Percentiles rank a stretch among this genome's conserved stretches.
Evolutionary conservation across 2,113 vertebrate genomes (phyloP).

Genomic region (Merops nubicus): DNA sequence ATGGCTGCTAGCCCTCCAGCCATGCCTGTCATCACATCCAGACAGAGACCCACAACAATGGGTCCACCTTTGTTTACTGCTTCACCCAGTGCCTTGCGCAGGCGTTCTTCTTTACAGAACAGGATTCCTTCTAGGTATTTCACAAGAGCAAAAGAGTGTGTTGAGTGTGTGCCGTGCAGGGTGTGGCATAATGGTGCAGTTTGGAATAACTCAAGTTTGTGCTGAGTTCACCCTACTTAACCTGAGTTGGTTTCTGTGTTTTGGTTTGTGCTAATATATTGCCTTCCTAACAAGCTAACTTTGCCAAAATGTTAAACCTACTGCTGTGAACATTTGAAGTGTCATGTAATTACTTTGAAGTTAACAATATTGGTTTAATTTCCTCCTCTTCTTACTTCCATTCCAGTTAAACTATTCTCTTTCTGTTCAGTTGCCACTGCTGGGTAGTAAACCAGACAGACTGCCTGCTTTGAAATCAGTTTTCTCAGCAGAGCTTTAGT

Average conservation of each 20-base stretch:
- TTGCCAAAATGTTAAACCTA: background rate
- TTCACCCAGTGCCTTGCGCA: conserved; percentile 77
- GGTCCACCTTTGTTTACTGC: conserved; percentile 72
- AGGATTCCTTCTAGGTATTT: conserved; percentile 93
- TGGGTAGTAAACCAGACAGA: background rate
- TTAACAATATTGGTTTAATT: background rate
- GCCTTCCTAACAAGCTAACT: background rate
- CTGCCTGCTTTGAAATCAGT: background rate
- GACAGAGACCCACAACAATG: conserved; percentile 69
- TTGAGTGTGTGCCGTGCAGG: conserved; percentile 58
- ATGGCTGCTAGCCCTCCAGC: conserved; percentile 73
- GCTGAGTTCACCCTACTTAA: conserved; percentile 41
- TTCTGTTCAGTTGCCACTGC: background rate
- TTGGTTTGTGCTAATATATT: conserved; percentile 43
- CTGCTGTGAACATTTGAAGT: background rate
- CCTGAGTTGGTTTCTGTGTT: background rate
- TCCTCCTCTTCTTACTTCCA: background rate
- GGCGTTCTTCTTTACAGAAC: conserved; percentile 78
- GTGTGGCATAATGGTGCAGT: background rate
- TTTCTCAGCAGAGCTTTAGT: background rate
- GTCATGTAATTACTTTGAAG: background rate
- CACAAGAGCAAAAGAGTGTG: conserved; percentile 16
- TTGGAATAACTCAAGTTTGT: background rate
- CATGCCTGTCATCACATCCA: conserved; percentile 64
- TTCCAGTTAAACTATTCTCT: background rate